Evolutionary conservation across 2,113 vertebrate species (phyloP).

Genomic region (Edolisoma coerulescens): DNA sequence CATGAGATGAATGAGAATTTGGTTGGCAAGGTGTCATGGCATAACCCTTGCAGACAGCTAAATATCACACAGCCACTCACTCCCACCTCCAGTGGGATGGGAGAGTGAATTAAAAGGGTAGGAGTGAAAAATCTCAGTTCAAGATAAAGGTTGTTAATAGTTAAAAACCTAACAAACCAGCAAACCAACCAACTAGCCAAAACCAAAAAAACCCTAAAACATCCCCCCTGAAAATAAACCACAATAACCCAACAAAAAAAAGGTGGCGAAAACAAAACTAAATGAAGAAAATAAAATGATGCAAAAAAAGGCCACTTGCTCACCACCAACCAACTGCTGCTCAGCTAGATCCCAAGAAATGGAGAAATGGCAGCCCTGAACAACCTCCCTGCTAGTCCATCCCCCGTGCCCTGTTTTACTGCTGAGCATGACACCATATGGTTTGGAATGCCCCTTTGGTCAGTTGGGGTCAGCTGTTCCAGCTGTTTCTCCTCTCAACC

Average conservation of each 20-base stretch:
- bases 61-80: background rate
- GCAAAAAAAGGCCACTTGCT: background rate
- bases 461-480: background rate
- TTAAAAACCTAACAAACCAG: background rate
- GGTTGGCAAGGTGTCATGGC: background rate
- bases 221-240: accelerated
- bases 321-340: background rate
- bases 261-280: background rate
- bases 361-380: background rate
- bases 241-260: background rate
- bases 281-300: background rate
- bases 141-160: background rate
- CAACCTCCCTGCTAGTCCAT: background rate
- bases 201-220: background rate
- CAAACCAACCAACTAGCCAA: background rate
- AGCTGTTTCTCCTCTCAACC: background rate
- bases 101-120: background rate
- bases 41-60: background rate
- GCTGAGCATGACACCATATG: background rate
- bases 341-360: background rate
- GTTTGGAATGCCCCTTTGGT: background rate
- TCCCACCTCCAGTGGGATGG: background rate
- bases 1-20: slow-evolving; percentile 25
- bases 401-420: background rate
- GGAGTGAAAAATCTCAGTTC: background rate